Base-by-base conservation (phyloP, 2,113 vertebrate genomes). In the Thymallus thymallus region DNA sequence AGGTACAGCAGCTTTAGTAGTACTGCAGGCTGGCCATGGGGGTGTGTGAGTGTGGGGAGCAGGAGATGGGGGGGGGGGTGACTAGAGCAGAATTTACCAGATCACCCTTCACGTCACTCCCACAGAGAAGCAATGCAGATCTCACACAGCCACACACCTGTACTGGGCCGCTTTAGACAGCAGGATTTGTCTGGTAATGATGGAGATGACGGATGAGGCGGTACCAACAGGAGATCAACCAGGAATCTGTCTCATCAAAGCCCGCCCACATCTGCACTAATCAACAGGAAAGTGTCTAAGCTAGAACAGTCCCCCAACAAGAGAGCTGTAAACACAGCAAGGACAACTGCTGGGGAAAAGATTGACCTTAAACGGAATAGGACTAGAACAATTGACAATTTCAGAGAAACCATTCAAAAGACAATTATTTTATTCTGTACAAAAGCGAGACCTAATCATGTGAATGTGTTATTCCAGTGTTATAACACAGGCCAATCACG, bases 221-320 rank as follows among this genome's bases (percentile, higher is more conserved):
- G 74, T 76, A 58, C 74, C 68, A 75, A 85, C 81, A 83, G 80
- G 63, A 87, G 79, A 69, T 83, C 86, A 82, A 18, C 72, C 66
- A 77, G 79, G 72, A 88, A 82, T 76, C 87, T 90, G 84, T 92
- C 81, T 92, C 88, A 87, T 87, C 84, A 85, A 87, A 86, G 81
- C 73, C 64, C 84, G 81, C 81, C 81, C 79, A 83, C 82, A 90
- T 88, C 81, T 81, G 77, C 74, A 63, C 77, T 84, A 76, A 88
- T 86, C 81, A 77, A 70, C 76, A 74, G 76, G 71, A 82, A 46
- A 80, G 80, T 58, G 72, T 16, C 16, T 5, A 0, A 1, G 16
- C 48, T 1, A 18, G 4, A 51, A 14, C 48, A 18, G 16, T 18
- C 77, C 75, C 71, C 62, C 69, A 16, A 35, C 69, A 62, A 68